A percentile compares a stretch with the other conserved stretches of the same genome.
phyloP scores from a whole-genome alignment of 35 echinoderm and acorn worm species.

The Apostichopus japonicus region DNA sequence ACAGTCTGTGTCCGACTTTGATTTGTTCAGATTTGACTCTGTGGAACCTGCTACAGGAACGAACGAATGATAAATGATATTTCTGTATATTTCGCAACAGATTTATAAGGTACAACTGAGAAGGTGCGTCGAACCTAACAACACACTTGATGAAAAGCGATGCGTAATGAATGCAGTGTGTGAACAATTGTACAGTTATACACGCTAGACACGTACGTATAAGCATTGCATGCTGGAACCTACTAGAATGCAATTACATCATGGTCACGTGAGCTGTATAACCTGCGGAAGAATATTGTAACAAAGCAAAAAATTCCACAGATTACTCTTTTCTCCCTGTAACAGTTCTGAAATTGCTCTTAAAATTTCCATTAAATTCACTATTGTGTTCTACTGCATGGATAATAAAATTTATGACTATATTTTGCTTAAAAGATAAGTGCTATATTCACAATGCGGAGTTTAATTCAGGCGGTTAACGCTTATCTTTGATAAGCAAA shows the following conservation, averaged over 20 bases:
- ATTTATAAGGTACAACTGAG: conserved; percentile 6
- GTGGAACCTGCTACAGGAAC: neutral
- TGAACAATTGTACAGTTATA: neutral
- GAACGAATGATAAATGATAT: conserved; percentile 11
- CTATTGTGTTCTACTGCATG: neutral
- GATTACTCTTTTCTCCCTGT: neutral
- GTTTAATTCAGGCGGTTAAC: neutral
- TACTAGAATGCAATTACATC: conserved; percentile 11
- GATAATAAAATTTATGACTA: neutral
- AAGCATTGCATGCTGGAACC: conserved; percentile 27
- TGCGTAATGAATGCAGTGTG: neutral
- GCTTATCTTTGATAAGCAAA: neutral
- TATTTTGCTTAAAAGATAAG: neutral
- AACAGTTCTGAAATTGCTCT: neutral
- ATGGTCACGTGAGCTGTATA: conserved; percentile 14
- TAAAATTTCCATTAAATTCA: neutral
- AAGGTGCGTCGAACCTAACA: neutral
- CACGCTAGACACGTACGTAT: neutral
- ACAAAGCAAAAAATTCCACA: neutral
- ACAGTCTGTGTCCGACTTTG: neutral
- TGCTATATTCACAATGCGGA: neutral
- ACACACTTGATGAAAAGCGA: neutral
- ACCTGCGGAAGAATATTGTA: conserved; percentile 34
- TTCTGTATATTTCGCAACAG: neutral
- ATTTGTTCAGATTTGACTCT: neutral